These are phyloP conservation scores for Mylabris phalerata DNA, from an alignment of 1,140 invertebrate species.

Conservation along the genomic window DNA sequence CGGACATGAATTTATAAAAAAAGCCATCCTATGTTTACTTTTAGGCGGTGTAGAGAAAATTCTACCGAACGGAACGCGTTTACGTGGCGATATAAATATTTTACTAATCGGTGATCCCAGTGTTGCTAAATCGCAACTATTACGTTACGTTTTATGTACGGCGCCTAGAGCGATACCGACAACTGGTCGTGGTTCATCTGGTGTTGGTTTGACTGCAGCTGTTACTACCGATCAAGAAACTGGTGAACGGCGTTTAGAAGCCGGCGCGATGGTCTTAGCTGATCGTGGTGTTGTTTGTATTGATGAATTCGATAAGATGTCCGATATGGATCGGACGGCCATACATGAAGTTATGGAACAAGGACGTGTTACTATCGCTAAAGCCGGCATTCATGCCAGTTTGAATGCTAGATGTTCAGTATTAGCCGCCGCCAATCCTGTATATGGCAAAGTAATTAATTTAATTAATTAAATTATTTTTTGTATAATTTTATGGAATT, in stretches of 20 bases:
- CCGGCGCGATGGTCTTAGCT: conserved; percentile 98
- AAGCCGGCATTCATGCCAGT: conserved; percentile 97
- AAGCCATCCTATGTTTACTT: conserved; percentile 91
- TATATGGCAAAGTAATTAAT: conserved; percentile 80
- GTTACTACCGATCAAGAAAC: conserved; percentile 95
- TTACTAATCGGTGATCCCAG: conserved; percentile 97
- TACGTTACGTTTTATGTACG: conserved; percentile 90
- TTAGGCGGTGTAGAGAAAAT: conserved; percentile 95
- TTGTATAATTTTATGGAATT: conserved; percentile 23
- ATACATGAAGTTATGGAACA: conserved; percentile 99
- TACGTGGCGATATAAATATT: conserved; percentile 97
- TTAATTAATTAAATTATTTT: neutral
- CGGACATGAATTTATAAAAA: conserved; percentile 95
- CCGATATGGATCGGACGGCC: conserved; percentile 97
- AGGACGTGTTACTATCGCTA: conserved; percentile 93
- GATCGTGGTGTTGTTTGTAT: conserved; percentile 96
- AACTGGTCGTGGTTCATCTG: conserved; percentile 85
- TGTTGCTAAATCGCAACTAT: conserved; percentile 95
- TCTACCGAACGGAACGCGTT: conserved; percentile 88
- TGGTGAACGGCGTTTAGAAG: conserved; percentile 81
- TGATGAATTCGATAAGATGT: conserved; percentile 58
- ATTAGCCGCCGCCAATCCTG: conserved; percentile 98
- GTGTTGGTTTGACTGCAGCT: conserved; percentile 97
- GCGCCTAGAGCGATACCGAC: conserved; percentile 94
- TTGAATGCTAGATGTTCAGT: conserved; percentile 98